Base-by-base conservation (phyloP, 2,797 vertebrate genomes). In the Alectoris magna region DNA sequence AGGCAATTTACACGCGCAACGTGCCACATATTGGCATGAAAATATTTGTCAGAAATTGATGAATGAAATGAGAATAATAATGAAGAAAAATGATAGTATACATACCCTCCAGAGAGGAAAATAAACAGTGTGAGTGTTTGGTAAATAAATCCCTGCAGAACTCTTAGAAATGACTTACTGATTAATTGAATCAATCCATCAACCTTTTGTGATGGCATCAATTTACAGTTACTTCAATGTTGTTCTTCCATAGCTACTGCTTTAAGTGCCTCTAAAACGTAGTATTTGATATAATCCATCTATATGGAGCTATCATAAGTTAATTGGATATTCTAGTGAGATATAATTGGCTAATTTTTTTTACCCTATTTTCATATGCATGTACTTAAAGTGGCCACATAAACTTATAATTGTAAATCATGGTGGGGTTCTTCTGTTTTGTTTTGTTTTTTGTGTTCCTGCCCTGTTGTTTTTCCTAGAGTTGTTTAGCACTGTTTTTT, bases 161-260 rank as follows among this genome's bases (percentile, higher is more conserved):
- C 86, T 95, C 94, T 97, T 95, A 95, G 93, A 93, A 96, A 97
- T 93, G 87, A 94, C 93, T 95, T 96, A 92, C 91, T 96, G 96
- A 97, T 97, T 98, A 97, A 98, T 97, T 97, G 96, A 97, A 97
- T 96, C 97, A 96, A 96, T 98, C 96, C 93, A 96, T 98, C 97
- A 97, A 95, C 82, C 89, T 92, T 94, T 95, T 92, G 76, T 94
- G 94, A 96, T 96, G 96, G 85, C 91, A 93, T 96, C 95, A 94
- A 94, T 97, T 96, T 97, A 74, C 87, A 93, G 89, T 91, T 79
- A 88, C 95, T 97, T 96, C 21, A 0, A 64, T 79, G 48, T 56
- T 92, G 71, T 80, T 91, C 70, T 78, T 79, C 92, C 79, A 75
- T 41, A 91, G 56, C 55, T 93, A 72, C 49, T 78, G 31, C 73